Percentiles rank a stretch among this genome's conserved stretches.
These are phyloP conservation scores for Apotomis turbidana DNA, from an alignment of 2,888 invertebrate genomes.

Conservation along the genomic window DNA sequence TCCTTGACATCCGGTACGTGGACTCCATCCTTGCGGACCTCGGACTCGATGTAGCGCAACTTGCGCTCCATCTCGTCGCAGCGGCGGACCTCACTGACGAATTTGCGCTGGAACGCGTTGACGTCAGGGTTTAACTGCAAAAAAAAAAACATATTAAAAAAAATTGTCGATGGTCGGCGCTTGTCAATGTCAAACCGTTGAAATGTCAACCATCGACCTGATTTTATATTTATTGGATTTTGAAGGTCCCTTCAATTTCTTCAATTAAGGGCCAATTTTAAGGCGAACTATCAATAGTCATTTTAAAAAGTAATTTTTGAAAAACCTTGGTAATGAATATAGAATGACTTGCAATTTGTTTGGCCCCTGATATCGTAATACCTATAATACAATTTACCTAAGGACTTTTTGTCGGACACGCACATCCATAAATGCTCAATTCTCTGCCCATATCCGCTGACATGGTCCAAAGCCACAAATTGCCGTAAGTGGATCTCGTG, in stretches of 20 bases:
- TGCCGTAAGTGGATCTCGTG: conserved; percentile 24
- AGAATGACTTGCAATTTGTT: no score
- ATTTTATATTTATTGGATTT: no score
- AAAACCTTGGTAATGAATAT: no score
- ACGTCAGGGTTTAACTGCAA: conserved; percentile 92
- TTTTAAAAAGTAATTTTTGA: no score
- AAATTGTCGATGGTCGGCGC: not conserved
- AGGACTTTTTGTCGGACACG: no score
- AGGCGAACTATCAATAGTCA: no score
- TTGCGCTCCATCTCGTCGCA: conserved; percentile 97
- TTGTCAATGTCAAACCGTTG: not conserved
- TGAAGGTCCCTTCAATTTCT: no score
- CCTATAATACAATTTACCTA: no score
- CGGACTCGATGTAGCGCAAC: conserved; percentile 92
- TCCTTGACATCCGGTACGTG: conserved; percentile 90
- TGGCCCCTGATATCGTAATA: no score
- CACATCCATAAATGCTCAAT: not conserved
- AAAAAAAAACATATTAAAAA: conserved; percentile 9
- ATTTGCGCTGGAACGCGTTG: conserved; percentile 95
- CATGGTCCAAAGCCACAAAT: conserved; percentile 16
- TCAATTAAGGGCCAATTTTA: no score
- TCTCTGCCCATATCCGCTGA: conserved; percentile 29
- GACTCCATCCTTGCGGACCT: conserved; percentile 93
- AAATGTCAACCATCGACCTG: no score
- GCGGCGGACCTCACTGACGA: conserved; percentile 94